A percentile compares a stretch with the other conserved stretches of the same genome.
phyloP scores from a whole-genome alignment of 1,140 invertebrate genomes.

The Gryllus bimaculatus region DNA sequence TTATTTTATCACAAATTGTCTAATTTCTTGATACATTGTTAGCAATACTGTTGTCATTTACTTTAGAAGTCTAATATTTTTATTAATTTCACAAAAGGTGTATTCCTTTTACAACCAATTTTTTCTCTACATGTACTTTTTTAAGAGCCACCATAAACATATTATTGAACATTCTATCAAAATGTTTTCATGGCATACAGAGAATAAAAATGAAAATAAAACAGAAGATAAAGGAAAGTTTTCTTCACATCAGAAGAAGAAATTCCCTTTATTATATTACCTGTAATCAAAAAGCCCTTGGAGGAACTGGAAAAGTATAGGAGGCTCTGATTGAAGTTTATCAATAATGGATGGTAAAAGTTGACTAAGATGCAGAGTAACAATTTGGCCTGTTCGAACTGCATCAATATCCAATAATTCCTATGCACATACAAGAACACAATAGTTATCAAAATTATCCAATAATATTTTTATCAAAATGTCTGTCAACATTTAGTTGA shows the following conservation, averaged over 20 bases:
- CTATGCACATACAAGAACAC: constrained; percentile 28
- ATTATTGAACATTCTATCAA: too few species aligned
- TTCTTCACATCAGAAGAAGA: not conserved
- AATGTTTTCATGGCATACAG: too few species aligned
- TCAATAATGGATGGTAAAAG: constrained; percentile 33
- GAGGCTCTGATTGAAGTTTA: constrained; percentile 32
- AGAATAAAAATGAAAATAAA: too few species aligned
- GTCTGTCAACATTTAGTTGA: constrained; percentile 22
- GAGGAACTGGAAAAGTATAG: constrained; percentile 41
- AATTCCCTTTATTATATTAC: constrained; percentile 26
- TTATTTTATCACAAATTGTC: too few species aligned
- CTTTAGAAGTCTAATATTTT: too few species aligned
- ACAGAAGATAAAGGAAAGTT: too few species aligned
- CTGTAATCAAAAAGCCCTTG: constrained; percentile 48
- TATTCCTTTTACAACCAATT: too few species aligned
- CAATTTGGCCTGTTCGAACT: constrained; percentile 9
- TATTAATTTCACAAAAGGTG: too few species aligned
- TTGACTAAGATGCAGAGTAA: constrained; percentile 25
- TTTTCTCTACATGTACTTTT: too few species aligned
- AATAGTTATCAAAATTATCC: constrained; percentile 8
- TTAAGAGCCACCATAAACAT: too few species aligned
- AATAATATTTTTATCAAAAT: constrained; percentile 23
- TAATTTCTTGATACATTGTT: too few species aligned
- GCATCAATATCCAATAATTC: constrained; percentile 38
- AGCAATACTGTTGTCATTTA: too few species aligned